Percentiles rank a stretch among this genome's conserved stretches.
Evolutionary conservation across 2,113 vertebrate genomes (phyloP).

Genomic region (Cromileptes altivelis): DNA sequence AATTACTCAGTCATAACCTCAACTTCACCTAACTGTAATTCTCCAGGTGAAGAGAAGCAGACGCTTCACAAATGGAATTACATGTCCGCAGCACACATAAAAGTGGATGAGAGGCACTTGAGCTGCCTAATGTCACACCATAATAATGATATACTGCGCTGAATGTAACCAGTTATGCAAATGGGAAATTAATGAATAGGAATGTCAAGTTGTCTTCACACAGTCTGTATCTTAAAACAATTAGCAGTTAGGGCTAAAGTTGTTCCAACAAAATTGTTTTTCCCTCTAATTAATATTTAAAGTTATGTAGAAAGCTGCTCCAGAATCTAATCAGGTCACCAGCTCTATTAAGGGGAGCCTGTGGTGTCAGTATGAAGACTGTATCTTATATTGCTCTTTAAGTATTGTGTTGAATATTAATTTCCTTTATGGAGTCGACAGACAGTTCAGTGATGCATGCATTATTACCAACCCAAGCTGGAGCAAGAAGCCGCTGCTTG

Average conservation of each 20-base stretch:
- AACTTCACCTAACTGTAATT: conserved; percentile 28
- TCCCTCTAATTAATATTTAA: conserved; percentile 35
- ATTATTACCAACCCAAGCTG: background rate
- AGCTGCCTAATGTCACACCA: conserved; percentile 29
- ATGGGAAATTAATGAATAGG: conserved; percentile 32
- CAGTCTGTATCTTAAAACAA: conserved; percentile 28
- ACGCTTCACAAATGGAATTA: conserved; percentile 31
- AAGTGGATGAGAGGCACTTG: conserved; percentile 33
- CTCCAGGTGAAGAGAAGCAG: conserved; percentile 11
- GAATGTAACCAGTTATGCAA: conserved; percentile 40
- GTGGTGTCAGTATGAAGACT: conserved; percentile 21
- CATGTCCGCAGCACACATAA: conserved; percentile 20
- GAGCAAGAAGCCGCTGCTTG: background rate
- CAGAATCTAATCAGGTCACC: conserved; percentile 42
- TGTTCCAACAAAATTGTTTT: conserved; percentile 21
- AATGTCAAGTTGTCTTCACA: conserved; percentile 14
- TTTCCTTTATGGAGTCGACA: background rate
- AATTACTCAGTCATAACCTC: conserved; percentile 13
- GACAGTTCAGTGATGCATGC: background rate
- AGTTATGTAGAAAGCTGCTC: conserved; percentile 24
- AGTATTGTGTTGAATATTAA: conserved; percentile 15
- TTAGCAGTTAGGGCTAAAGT: conserved; percentile 26
- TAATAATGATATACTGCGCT: conserved; percentile 33
- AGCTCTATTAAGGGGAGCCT: conserved; percentile 19
- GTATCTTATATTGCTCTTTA: conserved; percentile 18